A percentile compares a stretch with the other conserved stretches of the same genome.
These are phyloP conservation scores for Atopsyche davidsoni DNA, from an alignment of 1,140 invertebrate species.

Conservation along the genomic window DNA sequence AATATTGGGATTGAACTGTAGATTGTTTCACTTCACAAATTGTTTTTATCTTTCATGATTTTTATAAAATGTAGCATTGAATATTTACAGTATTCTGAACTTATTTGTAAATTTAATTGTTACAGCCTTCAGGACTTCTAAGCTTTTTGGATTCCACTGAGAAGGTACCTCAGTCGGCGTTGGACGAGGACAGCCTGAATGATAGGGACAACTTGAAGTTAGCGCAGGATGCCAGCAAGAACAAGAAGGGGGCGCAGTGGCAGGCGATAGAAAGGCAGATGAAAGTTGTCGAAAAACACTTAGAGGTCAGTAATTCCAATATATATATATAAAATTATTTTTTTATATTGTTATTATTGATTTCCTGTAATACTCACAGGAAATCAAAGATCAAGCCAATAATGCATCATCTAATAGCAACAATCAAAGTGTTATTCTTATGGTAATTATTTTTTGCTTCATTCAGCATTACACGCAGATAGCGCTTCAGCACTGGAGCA, in stretches of 20 bases:
- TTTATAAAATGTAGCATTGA: no score
- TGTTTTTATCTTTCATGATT: no score
- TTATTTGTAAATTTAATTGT: no score
- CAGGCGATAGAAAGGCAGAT: constrained; percentile 64
- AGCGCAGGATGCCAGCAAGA: constrained; percentile 72
- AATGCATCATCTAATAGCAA: no score
- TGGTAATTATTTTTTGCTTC: no score
- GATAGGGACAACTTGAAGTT: constrained; percentile 92
- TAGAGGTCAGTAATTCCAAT: constrained; percentile 48
- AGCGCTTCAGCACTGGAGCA: constrained; percentile 87
- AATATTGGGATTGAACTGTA: neutral
- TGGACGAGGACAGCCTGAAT: constrained; percentile 65
- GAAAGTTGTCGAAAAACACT: constrained; percentile 71
- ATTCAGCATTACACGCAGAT: constrained; percentile 56
- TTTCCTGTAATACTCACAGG: no score
- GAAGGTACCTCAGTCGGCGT: constrained; percentile 66
- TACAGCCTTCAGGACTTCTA: constrained; percentile 80
- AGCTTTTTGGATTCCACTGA: constrained; percentile 85
- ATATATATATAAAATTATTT: constrained; percentile 6
- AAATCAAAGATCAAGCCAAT: no score
- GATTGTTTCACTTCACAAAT: no score
- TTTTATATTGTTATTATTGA: no score
- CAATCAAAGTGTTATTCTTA: no score
- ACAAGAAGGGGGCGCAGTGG: constrained; percentile 61
- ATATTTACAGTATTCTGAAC: no score